Percentiles rank a stretch among this genome's conserved stretches.
These are phyloP conservation scores for Sycon ciliatum DNA, from an alignment of 37 sponge, comb jelly and placozoan species.

Conservation along the genomic window DNA sequence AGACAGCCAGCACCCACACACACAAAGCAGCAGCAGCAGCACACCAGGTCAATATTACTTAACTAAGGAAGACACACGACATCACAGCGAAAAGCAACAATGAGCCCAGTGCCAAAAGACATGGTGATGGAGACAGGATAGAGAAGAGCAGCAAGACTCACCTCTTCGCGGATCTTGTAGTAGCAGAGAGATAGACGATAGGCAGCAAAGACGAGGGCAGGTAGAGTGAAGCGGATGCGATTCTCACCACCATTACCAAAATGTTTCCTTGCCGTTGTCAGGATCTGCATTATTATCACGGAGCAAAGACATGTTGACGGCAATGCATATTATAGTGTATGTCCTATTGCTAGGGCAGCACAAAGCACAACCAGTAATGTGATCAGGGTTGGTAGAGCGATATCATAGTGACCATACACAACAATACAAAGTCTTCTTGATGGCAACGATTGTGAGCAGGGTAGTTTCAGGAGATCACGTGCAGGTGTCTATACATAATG, in stretches of 20 bases:
- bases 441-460: no score
- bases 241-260: slow-evolving; percentile 72
- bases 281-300: slow-evolving; percentile 38
- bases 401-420: no score
- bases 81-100: no score
- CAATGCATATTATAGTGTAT: not conserved
- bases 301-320: slow-evolving; percentile 11
- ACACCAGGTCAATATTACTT: no score
- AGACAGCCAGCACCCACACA: not conserved
- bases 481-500: no score
- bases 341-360: no score
- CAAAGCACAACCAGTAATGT: no score
- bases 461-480: no score
- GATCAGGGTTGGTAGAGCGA: no score
- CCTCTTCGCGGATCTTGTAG: slow-evolving; percentile 53
- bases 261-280: slow-evolving; percentile 72
- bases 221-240: slow-evolving; percentile 64
- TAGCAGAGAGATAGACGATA: slow-evolving; percentile 64
- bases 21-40: not conserved
- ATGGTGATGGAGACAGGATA: not conserved
- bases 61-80: no score
- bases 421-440: no score
- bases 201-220: slow-evolving; percentile 80
- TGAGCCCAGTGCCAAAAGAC: no score
- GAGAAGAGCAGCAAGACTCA: slow-evolving; percentile 12